These are phyloP conservation scores for Dolichotis patagonum DNA, from an alignment of 2,113 vertebrate genomes.

Conservation along the genomic window DNA sequence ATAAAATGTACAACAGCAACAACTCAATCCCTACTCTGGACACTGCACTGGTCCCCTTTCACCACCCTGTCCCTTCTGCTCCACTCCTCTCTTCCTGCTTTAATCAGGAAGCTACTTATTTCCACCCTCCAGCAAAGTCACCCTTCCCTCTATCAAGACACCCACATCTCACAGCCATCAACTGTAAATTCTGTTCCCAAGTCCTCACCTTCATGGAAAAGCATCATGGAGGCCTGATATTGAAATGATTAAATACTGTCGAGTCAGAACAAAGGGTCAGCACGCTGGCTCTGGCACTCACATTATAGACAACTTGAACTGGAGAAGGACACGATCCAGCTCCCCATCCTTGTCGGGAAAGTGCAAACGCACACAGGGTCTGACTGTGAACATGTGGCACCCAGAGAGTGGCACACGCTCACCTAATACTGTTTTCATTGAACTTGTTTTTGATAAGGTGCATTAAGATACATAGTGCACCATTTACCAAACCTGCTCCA, in stretches of 20 bases:
- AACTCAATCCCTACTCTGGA: not conserved
- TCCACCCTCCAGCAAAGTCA: not conserved
- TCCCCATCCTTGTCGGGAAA: not conserved
- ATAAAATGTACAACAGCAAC: not conserved
- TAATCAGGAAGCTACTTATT: not conserved
- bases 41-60: not conserved
- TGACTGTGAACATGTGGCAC: rapidly evolving
- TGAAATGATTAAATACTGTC: not conserved
- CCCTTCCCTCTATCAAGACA: not conserved
- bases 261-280: not conserved
- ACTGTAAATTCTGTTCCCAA: not conserved
- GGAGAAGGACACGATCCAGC: not conserved
- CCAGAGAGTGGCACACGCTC: rapidly evolving
- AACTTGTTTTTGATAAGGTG: not conserved
- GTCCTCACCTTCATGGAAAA: not conserved
- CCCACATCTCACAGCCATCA: not conserved
- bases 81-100: not conserved
- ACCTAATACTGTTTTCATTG: not conserved
- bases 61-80: not conserved
- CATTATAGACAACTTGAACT: no score
- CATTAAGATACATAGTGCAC: not conserved
- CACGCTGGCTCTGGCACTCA: not conserved
- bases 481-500: not conserved
- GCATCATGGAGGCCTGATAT: not conserved
- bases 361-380: not conserved